phyloP scores from a whole-genome alignment of 1,140 invertebrate species.

The Trichonephila clavipes region DNA sequence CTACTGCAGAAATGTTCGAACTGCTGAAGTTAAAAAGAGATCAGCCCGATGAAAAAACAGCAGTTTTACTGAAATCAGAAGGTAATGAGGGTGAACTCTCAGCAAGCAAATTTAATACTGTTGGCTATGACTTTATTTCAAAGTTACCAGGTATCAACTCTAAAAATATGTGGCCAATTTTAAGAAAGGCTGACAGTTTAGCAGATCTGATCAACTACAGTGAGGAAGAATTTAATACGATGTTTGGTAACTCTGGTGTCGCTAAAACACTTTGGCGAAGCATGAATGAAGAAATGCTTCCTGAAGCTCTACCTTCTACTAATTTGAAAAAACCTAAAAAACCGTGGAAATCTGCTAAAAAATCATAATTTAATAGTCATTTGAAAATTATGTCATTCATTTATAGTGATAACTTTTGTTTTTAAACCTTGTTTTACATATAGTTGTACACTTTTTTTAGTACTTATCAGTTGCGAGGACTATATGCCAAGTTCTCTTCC shows the following conservation, averaged over 20 bases:
- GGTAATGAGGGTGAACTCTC: constrained; percentile 77
- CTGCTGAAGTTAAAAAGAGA: constrained; percentile 82
- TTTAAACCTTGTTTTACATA: too few relatives aligned
- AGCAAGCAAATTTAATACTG: constrained; percentile 88
- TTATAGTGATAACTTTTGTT: too few relatives aligned
- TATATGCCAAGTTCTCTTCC: too few relatives aligned
- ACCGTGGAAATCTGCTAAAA: constrained; percentile 59
- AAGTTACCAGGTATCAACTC: constrained; percentile 94
- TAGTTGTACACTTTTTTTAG: too few relatives aligned
- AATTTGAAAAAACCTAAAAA: constrained; percentile 58
- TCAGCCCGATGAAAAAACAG: constrained; percentile 77
- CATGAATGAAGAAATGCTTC: constrained; percentile 79
- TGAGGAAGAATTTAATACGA: constrained; percentile 84
- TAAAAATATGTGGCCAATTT: constrained; percentile 89
- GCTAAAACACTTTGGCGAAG: constrained; percentile 81
- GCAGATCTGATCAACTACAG: constrained; percentile 84
- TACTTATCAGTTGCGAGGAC: too few relatives aligned
- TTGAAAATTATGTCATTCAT: too few relatives aligned
- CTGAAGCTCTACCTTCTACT: constrained; percentile 3
- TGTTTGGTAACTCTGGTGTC: constrained; percentile 84
- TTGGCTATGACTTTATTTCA: constrained; percentile 89
- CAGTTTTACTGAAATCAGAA: constrained; percentile 80
- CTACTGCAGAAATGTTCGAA: constrained; percentile 96
- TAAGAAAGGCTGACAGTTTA: constrained; percentile 86
- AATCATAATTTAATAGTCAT: background rate